Evolutionary conservation across 2,888 invertebrate genomes (phyloP), one percentile per base, ranked within the genome.

Genomic region (Drosophila paramelanica): DNA sequence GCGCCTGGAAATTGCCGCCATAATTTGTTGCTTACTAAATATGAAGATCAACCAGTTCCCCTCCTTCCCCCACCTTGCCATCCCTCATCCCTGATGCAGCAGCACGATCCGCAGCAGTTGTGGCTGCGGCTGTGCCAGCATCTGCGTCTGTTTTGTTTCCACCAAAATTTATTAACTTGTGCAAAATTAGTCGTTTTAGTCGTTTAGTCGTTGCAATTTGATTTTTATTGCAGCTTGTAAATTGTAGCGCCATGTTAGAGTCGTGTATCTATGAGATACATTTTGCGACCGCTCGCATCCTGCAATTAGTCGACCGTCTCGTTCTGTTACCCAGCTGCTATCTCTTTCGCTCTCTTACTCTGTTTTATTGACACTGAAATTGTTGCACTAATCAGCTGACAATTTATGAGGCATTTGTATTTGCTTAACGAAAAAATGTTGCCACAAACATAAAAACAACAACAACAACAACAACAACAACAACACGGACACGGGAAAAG

Each of bases 201-300:
- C 85, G 88, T 86, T 86, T 86, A 86, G 88, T 87, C 72, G 80
- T 73, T 80, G 87, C 85, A 87, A 87, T 87, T 85, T 80, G 87
- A 85, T 79, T 85, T 86, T 86, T 86, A 86, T 88, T 85, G 82
- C 78, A 38, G 69, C 67, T 75, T 73, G 76, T 72, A 70, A 67
- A 71, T 71, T 72, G 76, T 61, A 76, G 64, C 67, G 71, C 71
- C 77, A 55, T 70, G 67, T 59, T 55, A 39, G 66, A 56, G 52
- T 53, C 45, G 67, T 67, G 69, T 72, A 79, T 81, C 82, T 78
- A 74, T 79, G 57, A 88, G 79, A 79, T 83, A 82, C 60, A 73
- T 73, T 76, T 62, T 42, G 56, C 55, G 38, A 42, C 31, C 51
- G 23, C 50, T 55, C 41, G 53, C 77, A 73, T 77, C 70, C 67